Evolutionary conservation across 2,113 vertebrate genomes (phyloP), one percentile per base, ranked within the genome.

Genomic region (Pteruthius melanotis): DNA sequence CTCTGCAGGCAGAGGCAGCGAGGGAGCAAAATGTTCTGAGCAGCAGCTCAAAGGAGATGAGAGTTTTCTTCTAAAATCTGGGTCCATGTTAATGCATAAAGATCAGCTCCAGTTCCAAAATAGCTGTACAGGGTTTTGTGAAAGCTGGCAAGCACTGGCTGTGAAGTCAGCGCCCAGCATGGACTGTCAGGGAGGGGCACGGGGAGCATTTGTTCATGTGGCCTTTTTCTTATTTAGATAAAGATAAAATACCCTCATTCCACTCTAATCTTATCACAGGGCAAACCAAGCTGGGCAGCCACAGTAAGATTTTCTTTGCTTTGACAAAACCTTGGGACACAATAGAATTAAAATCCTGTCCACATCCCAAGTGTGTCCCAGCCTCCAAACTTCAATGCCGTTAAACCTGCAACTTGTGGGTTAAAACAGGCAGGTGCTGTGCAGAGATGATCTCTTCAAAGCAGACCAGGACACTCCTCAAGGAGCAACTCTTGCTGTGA

Each of bases 11-110:
- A 45, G 69, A 72, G 61, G 5, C 4, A 86, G 11, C 0, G 2
- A 81, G 85, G 65, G 89, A 85, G 89, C 74, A 76, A 70, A 91
- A 74, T 72, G 91, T 94, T 95, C 95, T 84, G 80, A 95, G 91
- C 87, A 33, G 80, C 35, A 28, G 76, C 86, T 95, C 90, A 35
- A 78, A 76, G 61, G 83, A 80, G 60, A 92, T 66, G 45, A n/a
- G 80, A 78, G 80, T 79, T 85, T 72, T 50, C 72, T 82, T 66
- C 71, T 82, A 13, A 94, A 97, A 94, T 87, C 94, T 56, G 57
- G 65, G 81, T 70, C 89, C 37, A 1, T 0, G 33, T 77, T 89
- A 71, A 87, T 80, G 89, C 80, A 49, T 74, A 92, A 93, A 81
- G 86, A 94, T 85, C 93, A 83, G 89, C 52, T 75, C 76, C 52